Percentiles rank a stretch among this genome's conserved stretches.
Evolutionary conservation across 2,797 vertebrate species (phyloP).

Genomic region (Arctocebus calabarensis): DNA sequence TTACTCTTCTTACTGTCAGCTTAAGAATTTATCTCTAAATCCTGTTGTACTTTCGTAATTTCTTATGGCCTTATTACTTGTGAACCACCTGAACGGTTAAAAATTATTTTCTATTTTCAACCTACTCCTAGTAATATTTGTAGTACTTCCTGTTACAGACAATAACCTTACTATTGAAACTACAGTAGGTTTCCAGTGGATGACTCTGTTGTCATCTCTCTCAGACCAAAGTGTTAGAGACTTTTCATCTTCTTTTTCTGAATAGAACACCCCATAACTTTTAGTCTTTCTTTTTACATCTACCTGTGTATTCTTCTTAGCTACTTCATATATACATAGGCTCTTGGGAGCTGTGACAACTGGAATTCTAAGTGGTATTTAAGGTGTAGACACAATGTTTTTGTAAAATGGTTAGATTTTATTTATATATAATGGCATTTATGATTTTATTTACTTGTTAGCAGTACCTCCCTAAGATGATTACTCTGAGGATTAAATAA

Average conservation of each 20-base stretch:
- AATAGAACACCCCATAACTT: background rate
- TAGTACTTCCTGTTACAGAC: background rate
- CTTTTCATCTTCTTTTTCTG: background rate
- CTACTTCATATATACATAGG: background rate
- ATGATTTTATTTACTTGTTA: constrained; percentile 37
- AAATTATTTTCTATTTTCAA: constrained; percentile 60
- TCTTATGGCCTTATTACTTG: background rate
- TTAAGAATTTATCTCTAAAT: constrained; percentile 60
- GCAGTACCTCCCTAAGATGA: background rate
- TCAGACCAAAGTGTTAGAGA: background rate
- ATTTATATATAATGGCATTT: constrained; percentile 31
- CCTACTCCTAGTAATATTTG: background rate
- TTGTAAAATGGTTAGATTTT: background rate
- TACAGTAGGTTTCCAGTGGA: background rate
- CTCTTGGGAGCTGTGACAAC: background rate
- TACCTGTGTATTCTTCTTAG: background rate
- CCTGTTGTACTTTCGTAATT: constrained; percentile 27
- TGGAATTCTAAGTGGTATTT: background rate
- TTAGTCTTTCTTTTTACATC: background rate
- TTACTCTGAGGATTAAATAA: constrained; percentile 9
- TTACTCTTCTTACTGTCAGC: background rate
- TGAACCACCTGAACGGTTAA: constrained; percentile 53
- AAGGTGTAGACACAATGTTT: background rate
- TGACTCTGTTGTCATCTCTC: constrained; percentile 25
- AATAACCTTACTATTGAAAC: constrained; percentile 20